phyloP scores from a whole-genome alignment of 2,113 vertebrate genomes.

The Oreochromis tanganicae region DNA sequence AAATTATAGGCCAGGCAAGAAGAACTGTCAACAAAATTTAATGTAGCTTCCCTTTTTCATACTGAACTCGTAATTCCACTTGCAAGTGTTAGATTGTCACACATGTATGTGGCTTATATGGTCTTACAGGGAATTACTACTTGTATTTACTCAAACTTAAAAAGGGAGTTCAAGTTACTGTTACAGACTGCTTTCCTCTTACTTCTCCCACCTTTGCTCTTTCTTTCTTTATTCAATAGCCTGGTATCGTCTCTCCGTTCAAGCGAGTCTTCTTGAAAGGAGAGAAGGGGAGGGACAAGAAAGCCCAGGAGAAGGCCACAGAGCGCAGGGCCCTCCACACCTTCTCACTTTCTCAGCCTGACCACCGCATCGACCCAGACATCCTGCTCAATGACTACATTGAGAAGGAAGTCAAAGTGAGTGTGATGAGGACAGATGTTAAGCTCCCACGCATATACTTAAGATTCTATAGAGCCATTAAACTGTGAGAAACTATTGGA shows the following conservation, averaged over 20 bases:
- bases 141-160: background rate
- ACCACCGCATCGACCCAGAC: slow-evolving; percentile 88
- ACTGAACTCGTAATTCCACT: background rate
- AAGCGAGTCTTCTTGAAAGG: slow-evolving; percentile 96
- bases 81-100: background rate
- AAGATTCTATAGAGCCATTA: background rate
- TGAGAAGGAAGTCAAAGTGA: slow-evolving; percentile 97
- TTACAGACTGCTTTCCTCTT: background rate
- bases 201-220: background rate
- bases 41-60: background rate
- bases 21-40: background rate
- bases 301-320: slow-evolving; percentile 88
- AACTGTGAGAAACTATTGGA: background rate
- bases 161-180: background rate
- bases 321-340: slow-evolving; percentile 91
- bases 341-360: slow-evolving; percentile 82
- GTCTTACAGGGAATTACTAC: background rate
- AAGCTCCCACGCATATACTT: background rate
- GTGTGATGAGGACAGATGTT: background rate
- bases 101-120: background rate
- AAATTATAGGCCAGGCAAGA: background rate
- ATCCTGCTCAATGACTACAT: slow-evolving; percentile 95
- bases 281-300: slow-evolving; percentile 91
- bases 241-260: slow-evolving; percentile 94
- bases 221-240: slow-evolving; percentile 63